A percentile compares a stretch with the other conserved stretches of the same genome.
Evolutionary conservation across 64 coral and sea anemone species (phyloP).

Genomic region (Platygyra sinensis): DNA sequence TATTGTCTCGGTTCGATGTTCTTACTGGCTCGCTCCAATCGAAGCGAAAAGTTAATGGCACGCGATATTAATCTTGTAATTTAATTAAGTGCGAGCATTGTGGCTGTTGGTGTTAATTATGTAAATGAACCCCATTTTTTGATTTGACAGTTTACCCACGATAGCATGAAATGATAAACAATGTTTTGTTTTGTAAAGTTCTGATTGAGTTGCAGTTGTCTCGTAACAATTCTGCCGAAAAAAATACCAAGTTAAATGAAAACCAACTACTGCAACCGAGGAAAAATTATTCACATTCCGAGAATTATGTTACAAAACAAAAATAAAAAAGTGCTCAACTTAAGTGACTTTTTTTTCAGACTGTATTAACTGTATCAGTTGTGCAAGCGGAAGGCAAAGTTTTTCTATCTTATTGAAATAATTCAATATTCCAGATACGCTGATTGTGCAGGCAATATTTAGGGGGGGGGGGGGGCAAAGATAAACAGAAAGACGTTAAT

Average conservation of each 20-base stretch:
- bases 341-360: no score
- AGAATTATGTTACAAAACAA: no score
- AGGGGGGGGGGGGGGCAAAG: background rate
- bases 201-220: background rate
- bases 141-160: background rate
- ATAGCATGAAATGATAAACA: background rate
- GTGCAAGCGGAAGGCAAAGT: no score
- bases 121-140: constrained; percentile 14
- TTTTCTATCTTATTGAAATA: no score
- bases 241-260: background rate
- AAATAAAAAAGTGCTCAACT: no score
- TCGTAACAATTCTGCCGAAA: background rate
- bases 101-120: constrained; percentile 28
- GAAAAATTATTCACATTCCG: no score
- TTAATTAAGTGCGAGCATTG: constrained; percentile 9
- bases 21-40: background rate
- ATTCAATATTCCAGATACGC: no score
- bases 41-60: background rate
- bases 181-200: background rate
- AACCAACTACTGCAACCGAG: no score
- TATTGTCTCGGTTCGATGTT: background rate
- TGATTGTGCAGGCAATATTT: no score
- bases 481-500: background rate
- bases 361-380: no score
- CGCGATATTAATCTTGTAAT: constrained; percentile 27